These are phyloP conservation scores for Eupithecia inturbata DNA, from an alignment of 2,888 invertebrate species.

Conservation along the genomic window DNA sequence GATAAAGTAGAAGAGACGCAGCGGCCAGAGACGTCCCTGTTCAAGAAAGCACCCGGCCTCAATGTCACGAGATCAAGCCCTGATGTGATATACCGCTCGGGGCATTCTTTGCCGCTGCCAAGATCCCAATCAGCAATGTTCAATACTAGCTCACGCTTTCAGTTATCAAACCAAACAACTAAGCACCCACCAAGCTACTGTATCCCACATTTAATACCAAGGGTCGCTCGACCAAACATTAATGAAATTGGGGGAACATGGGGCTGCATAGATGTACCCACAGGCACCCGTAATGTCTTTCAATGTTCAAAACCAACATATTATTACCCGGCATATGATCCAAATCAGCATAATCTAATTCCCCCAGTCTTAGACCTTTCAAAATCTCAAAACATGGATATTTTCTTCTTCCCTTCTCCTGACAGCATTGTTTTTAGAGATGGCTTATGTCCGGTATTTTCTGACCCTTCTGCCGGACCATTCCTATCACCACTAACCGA, in stretches of 20 bases:
- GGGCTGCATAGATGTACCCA: no score
- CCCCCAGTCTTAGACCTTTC: background rate
- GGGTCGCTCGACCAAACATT: background rate
- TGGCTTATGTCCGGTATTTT: background rate
- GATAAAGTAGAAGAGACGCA: constrained; percentile 22
- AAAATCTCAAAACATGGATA: background rate
- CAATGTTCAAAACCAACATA: background rate
- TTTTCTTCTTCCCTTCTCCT: background rate
- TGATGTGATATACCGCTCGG: constrained; percentile 19
- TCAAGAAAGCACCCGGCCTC: constrained; percentile 56
- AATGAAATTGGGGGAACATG: background rate
- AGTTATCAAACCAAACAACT: background rate
- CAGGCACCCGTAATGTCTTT: background rate
- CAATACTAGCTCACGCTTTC: constrained; percentile 20
- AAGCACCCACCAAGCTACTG: background rate
- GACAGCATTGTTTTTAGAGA: background rate
- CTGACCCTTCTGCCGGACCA: background rate
- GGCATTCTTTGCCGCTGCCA: constrained; percentile 36
- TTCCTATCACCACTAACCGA: background rate
- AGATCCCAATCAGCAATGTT: constrained; percentile 46
- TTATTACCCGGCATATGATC: background rate
- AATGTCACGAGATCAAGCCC: constrained; percentile 36
- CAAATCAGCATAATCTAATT: background rate
- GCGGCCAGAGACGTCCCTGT: constrained; percentile 27
- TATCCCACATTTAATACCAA: no score